A percentile compares a stretch with the other conserved stretches of the same genome.
Evolutionary conservation across 2,888 invertebrate genomes (phyloP).

Genomic region (Brachyptera risi): DNA sequence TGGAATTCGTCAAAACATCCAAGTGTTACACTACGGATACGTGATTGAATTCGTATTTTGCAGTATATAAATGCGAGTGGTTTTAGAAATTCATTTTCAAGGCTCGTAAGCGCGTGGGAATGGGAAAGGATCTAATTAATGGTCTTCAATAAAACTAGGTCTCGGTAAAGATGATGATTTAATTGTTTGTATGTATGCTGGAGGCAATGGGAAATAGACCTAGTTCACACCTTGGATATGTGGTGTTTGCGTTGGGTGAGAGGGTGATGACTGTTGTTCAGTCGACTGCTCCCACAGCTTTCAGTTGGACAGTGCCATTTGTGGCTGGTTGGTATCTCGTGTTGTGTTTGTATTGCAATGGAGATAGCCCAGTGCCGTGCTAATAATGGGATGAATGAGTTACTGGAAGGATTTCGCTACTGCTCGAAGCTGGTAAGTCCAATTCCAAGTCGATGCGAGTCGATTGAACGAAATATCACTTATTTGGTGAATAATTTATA

Average conservation of each 20-base stretch:
- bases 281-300: not conserved
- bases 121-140: not conserved
- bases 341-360: not conserved
- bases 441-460: too few species aligned
- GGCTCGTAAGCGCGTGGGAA: too few species aligned
- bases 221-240: not conserved
- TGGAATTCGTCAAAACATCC: too few species aligned
- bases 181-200: not conserved
- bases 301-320: not conserved
- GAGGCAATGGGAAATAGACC: not conserved
- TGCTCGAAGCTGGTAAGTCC: not conserved
- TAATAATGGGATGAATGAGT: not conserved
- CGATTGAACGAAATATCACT: too few species aligned
- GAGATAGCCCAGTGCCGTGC: slow-evolving; percentile 1
- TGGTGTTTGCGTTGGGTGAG: not conserved
- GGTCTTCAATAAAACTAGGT: not conserved
- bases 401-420: not conserved
- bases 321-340: not conserved
- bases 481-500: too few species aligned
- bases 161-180: not conserved
- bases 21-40: too few species aligned
- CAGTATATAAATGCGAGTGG: too few species aligned
- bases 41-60: too few species aligned
- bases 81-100: too few species aligned
- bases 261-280: not conserved